Base-by-base conservation (phyloP, 2,888 invertebrate species). In the Lasioglossum marginatum region DNA sequence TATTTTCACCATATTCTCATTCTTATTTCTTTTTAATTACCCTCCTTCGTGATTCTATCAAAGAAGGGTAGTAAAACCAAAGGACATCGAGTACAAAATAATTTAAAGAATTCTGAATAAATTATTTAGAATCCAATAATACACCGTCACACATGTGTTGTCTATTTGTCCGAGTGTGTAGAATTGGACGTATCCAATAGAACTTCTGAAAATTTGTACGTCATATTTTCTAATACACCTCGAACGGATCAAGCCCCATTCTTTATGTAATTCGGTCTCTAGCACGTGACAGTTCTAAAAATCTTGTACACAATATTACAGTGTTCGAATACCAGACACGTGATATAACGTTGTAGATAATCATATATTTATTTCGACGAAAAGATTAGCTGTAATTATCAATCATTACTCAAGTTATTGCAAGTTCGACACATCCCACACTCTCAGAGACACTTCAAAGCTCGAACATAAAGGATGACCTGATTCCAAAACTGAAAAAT, bases 341-440 rank as follows among this genome's bases (percentile, higher is more conserved):
- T 40, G 12, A 57, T 37, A 57, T 57, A 74, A 74, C 34, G 34
- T 23, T 48, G 48, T 16, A 37, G 34, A 57, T 48, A 34, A 31
- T 68, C 34, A 43, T 45, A 34, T 34, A 34, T 27, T 19, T 12
- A n/a, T 52, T 23, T 27, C 4, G 34, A 48, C 19, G 34, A 40
- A n/a, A n/a, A 27, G 31, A 31, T 40, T 34, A 8, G 31, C 31
- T 66, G 31, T 5, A 40, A 48, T 10, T 23, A 45, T 52, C 19
- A 16, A 68, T 72, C 12, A 12, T 27, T 57, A 63, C 31, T 57
- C 34, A 23, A 77, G 45, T 72, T 77, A 82, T 66, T 72, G 52
- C 82, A 63, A 70, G 82, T 81, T 83, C 60, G 74, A 34, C 84
- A 83, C 74, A 83, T 37, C 75, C 63, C 84, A 85, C 79, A 76